Evolutionary conservation across 2,888 invertebrate species (phyloP), one percentile per base, ranked within the genome.

Genomic region (Tortrix viridana): DNA sequence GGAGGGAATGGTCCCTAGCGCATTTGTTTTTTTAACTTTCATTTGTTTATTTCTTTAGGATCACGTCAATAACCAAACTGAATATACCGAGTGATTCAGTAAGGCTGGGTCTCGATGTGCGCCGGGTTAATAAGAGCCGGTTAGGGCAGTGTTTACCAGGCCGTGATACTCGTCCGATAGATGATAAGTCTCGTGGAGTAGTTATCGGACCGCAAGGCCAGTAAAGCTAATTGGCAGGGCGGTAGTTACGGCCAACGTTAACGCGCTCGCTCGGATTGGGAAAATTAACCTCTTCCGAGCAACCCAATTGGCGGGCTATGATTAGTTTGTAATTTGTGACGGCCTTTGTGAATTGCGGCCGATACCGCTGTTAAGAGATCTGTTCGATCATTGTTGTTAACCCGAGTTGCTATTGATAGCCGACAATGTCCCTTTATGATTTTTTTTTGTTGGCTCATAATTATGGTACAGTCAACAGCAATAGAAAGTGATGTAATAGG

Each of bases 181-280:
- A 88, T 88, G 87, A 88, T 88, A 88, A 86, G 85, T 86, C 84
- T 82, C 76, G 77, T 66, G 74, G 82, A 82, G 82, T 81, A 86
- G 85, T 85, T 88, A 89, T 87, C 87, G 84, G 82, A 83, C 85
- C 88, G 81, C 85, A 85, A 86, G 85, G 82, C 87, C 80, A 86
- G 87, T 89, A 88, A 89, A 85, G 89, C 88, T 90, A 89, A 89
- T 89, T 89, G 89, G 85, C 74, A 79, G 84, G 85, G 84, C 76
- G 85, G 87, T 78, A 81, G 84, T 85, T 79, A 84, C 71, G 65
- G 65, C 50, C 71, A 75, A 71, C 81, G 80, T 81, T 82, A 81
- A 79, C 76, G 80, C 78, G 76, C 78, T 52, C 57, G 77, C 71
- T 74, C 77, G 84, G 84, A 88, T 86, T 86, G 85, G 80, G 81